Evolutionary conservation across 2,797 vertebrate species (phyloP), one percentile per base, ranked within the genome.

Genomic region (Phoxinus dragarum): DNA sequence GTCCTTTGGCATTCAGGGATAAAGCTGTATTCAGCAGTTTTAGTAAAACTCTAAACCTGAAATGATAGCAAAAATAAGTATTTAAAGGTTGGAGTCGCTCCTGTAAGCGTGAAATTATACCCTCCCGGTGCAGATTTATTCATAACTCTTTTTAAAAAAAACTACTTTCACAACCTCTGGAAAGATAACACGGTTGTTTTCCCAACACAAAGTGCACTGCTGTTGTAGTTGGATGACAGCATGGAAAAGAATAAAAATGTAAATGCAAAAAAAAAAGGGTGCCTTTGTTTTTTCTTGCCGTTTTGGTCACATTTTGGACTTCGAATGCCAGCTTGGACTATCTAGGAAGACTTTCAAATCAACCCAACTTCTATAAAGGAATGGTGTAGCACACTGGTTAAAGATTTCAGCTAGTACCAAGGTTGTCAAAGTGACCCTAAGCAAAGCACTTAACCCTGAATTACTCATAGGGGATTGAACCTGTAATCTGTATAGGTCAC

Each of bases 71-170:
- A 80, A 85, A 83, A 66, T 3, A 73, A 86, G 78, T 34, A 49
- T 72, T 83, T 71, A 78, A 84, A 44, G 31, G 74, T 77, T 66
- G n/a, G 75, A 86, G 82, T 49, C 64, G 47, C 79, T 88, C 84
- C 84, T 77, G 54, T 23, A 77, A 87, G 71, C 42, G 8, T 75
- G 68, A 88, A 86, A 86, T 81, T 80, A 78, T 34, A 77, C 78
- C 36, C 78, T 81, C 38, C 38, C 47, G 19, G 19, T 44, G 82
- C 44, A 67, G 36, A 36, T 84, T 64, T 84, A 76, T 76, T 72
- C 52, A 44, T 72, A 59, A 59, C 9, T 38, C 36, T 69, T 21
- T 12, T 3, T 10, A 14, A 71, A 71, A 81, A 27, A 56, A 75
- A 12, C 14, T 40, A 36, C 69, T 27, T 77, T 56, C 7, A 78